Evolutionary conservation across 2,888 invertebrate species (phyloP).

Genomic region (Xylophagus ater): DNA sequence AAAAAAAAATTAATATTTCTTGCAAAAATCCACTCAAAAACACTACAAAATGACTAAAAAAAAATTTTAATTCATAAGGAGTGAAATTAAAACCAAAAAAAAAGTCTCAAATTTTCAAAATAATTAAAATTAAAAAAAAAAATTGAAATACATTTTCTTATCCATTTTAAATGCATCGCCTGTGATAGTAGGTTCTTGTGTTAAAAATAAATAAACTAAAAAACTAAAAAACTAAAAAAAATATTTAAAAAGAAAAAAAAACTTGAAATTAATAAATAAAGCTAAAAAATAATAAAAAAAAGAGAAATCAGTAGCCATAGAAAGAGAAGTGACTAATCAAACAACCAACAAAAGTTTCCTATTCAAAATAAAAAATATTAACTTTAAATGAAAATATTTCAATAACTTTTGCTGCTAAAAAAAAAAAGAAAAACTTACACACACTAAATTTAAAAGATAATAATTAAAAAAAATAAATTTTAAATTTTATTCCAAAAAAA

Average conservation of each 20-base stretch:
- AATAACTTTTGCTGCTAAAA: too few relatives aligned
- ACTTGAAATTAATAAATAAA: not conserved
- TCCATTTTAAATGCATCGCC: constrained; percentile 16
- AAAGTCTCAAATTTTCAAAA: not conserved
- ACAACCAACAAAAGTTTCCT: constrained; percentile 8
- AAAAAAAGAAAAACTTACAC: too few relatives aligned
- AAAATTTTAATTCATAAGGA: not conserved
- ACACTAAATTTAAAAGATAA: too few relatives aligned
- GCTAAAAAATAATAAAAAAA: not conserved
- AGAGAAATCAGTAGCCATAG: constrained; percentile 4
- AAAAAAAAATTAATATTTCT: not conserved
- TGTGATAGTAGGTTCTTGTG: constrained; percentile 17
- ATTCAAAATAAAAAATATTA: constrained; percentile 9
- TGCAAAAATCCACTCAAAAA: not conserved
- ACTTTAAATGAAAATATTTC: too few relatives aligned
- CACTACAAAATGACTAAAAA: not conserved
- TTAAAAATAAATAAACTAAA: constrained; percentile 12
- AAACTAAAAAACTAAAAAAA: constrained; percentile 5
- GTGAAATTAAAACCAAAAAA: constrained; percentile 3
- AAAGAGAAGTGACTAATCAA: constrained; percentile 3
- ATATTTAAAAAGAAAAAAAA: constrained; percentile 6
- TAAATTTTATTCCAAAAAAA: too few relatives aligned
- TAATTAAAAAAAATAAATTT: too few relatives aligned
- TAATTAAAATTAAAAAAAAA: constrained; percentile 4
- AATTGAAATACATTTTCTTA: not conserved